A percentile compares a stretch with the other conserved stretches of the same genome.
phyloP scores from a whole-genome alignment of 2,888 invertebrate species.

The Apotomis betuletana region DNA sequence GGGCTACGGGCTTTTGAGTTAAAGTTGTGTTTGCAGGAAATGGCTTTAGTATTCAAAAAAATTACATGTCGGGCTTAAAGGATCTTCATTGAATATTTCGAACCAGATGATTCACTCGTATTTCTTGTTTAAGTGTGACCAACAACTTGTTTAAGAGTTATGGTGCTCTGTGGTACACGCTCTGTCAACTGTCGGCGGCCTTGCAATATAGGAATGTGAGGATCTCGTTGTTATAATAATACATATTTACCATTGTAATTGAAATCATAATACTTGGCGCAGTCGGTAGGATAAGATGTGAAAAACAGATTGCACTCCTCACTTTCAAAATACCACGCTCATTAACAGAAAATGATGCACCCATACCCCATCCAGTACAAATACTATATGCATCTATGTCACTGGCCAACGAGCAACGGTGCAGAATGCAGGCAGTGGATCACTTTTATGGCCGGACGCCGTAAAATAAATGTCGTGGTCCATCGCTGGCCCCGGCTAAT shows the following conservation, averaged over 20 bases:
- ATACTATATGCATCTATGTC: conserved; percentile 35
- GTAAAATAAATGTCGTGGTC: conserved; percentile 83
- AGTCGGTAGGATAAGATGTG: too few species aligned
- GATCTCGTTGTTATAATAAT: too few species aligned
- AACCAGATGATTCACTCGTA: too few species aligned
- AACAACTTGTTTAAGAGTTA: too few species aligned
- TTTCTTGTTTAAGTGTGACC: too few species aligned
- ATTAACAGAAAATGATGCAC: neutral
- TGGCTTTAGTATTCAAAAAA: conserved; percentile 23
- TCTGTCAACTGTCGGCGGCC: too few species aligned
- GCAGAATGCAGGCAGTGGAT: conserved; percentile 82
- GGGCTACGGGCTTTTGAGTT: conserved; percentile 59
- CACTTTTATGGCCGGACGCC: conserved; percentile 84
- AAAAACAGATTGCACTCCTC: neutral
- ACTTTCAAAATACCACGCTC: neutral
- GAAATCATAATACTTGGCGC: too few species aligned
- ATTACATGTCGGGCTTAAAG: too few species aligned
- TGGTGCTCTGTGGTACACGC: too few species aligned
- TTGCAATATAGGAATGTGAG: too few species aligned
- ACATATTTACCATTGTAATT: too few species aligned
- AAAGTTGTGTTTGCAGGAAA: conserved; percentile 53
- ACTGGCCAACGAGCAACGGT: conserved; percentile 64
- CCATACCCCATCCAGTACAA: conserved; percentile 50
- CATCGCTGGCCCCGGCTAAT: conserved; percentile 77
- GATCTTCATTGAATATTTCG: too few species aligned